Evolutionary conservation across 2,113 vertebrate species (phyloP).

Genomic region (Mesocricetus auratus): DNA sequence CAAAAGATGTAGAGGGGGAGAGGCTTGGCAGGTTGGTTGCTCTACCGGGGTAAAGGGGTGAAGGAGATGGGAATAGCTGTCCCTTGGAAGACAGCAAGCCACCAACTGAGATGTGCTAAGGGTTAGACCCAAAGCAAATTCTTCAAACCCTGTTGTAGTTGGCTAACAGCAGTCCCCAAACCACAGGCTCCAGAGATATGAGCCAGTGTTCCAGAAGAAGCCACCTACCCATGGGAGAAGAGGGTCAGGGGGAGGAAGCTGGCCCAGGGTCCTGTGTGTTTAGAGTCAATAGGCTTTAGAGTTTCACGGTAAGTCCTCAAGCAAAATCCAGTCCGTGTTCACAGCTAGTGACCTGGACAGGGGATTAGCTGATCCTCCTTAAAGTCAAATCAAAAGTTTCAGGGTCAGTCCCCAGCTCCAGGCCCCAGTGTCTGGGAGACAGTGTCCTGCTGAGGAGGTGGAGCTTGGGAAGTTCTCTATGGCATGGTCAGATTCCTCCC

Average conservation of each 20-base stretch:
- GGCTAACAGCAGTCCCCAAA: slow-evolving; percentile 67
- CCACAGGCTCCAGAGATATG: slow-evolving; percentile 77
- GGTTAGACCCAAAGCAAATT: slow-evolving; percentile 50
- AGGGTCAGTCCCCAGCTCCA: too few species aligned
- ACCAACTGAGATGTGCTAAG: not conserved
- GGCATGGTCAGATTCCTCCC: not conserved
- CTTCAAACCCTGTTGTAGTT: slow-evolving; percentile 62
- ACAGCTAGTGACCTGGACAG: not conserved
- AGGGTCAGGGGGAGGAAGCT: not conserved
- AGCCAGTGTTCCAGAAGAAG: slow-evolving; percentile 62
- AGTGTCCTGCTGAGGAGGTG: not conserved
- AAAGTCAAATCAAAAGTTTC: not conserved
- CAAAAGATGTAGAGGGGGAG: not conserved
- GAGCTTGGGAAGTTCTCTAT: slow-evolving; percentile 13
- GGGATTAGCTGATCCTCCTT: not conserved
- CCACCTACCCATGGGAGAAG: slow-evolving; percentile 43
- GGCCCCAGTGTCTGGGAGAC: not conserved
- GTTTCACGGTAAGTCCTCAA: not conserved
- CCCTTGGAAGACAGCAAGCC: not conserved
- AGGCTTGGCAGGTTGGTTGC: not conserved
- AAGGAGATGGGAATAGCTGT: not conserved
- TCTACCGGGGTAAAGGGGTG: not conserved
- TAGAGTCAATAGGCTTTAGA: not conserved
- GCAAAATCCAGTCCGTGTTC: not conserved
- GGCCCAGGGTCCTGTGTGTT: not conserved